phyloP scores from a whole-genome alignment of 2,113 vertebrate genomes.

The Thymallus thymallus region DNA sequence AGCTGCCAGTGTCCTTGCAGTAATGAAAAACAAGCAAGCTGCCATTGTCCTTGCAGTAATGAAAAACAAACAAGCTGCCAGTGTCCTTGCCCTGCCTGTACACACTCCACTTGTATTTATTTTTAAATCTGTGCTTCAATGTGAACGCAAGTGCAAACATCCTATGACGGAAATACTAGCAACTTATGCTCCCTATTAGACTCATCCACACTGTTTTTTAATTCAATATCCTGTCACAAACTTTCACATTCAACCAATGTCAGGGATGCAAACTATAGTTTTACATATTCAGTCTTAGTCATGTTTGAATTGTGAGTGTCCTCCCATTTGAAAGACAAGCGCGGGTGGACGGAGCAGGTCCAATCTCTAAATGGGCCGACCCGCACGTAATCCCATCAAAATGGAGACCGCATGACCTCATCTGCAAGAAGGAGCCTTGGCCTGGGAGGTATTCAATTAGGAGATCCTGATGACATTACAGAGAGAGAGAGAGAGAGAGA shows the following conservation, averaged over 20 bases:
- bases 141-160: background rate
- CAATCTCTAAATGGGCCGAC: conserved; percentile 72
- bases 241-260: conserved; percentile 38
- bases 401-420: conserved; percentile 67
- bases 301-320: conserved; percentile 41
- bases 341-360: conserved; percentile 51
- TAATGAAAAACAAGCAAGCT: conserved; percentile 7
- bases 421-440: conserved; percentile 60
- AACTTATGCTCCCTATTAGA: too few species aligned
- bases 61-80: conserved; percentile 6
- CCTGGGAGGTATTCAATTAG: conserved; percentile 59
- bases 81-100: background rate
- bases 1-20: conserved; percentile 1
- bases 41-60: conserved; percentile 3
- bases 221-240: too few species aligned
- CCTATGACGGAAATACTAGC: background rate
- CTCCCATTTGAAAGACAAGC: conserved; percentile 50
- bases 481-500: conserved; percentile 66
- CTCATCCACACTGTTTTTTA: too few species aligned
- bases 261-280: background rate
- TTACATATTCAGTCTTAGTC: conserved; percentile 30
- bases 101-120: background rate
- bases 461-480: conserved; percentile 72
- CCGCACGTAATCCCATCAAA: conserved; percentile 74
- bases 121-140: background rate